Percentiles rank a stretch among this genome's conserved stretches.
Conservation (phyloP, 1,140 invertebrate genomes). For the Drosophila neocordata region DNA sequence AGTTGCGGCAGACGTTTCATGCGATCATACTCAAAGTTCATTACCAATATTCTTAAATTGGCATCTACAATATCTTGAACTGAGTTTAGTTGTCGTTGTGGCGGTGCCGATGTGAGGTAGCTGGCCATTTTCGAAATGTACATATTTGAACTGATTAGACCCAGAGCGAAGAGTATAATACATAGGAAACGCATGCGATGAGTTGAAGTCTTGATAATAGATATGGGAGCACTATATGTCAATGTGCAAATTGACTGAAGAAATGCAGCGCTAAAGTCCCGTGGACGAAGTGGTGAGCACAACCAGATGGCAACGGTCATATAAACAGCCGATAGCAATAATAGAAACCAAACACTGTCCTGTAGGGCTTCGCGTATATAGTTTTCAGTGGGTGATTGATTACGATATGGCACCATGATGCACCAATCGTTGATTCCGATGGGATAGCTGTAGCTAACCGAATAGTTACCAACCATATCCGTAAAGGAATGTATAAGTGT, state of each 20-base stretch:
- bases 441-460: constrained; percentile 61
- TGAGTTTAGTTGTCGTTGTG: constrained; percentile 48
- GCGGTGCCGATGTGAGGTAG: constrained; percentile 59
- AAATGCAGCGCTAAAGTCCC: constrained; percentile 59
- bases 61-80: constrained; percentile 61
- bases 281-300: constrained; percentile 52
- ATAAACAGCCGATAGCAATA: constrained; percentile 45
- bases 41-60: constrained; percentile 55
- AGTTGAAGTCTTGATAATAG: constrained; percentile 35
- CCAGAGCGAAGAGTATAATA: constrained; percentile 56
- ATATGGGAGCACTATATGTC: constrained; percentile 48
- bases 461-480: constrained; percentile 35
- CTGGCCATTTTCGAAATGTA: constrained; percentile 73
- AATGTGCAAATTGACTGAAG: constrained; percentile 64
- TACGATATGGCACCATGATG: constrained; percentile 71
- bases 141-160: constrained; percentile 66
- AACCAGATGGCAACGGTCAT: constrained; percentile 61
- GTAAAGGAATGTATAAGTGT: constrained; percentile 72
- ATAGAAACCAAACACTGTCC: constrained; percentile 51
- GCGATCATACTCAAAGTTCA: constrained; percentile 56
- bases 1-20: constrained; percentile 14
- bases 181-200: constrained; percentile 60
- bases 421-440: constrained; percentile 78
- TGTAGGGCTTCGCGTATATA: constrained; percentile 59
- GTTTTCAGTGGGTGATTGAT: constrained; percentile 50